Percentiles rank a stretch among this genome's conserved stretches.
These are phyloP conservation scores for Sebastes vulpes DNA, from an alignment of 2,797 vertebrate species.

Conservation along the genomic window DNA sequence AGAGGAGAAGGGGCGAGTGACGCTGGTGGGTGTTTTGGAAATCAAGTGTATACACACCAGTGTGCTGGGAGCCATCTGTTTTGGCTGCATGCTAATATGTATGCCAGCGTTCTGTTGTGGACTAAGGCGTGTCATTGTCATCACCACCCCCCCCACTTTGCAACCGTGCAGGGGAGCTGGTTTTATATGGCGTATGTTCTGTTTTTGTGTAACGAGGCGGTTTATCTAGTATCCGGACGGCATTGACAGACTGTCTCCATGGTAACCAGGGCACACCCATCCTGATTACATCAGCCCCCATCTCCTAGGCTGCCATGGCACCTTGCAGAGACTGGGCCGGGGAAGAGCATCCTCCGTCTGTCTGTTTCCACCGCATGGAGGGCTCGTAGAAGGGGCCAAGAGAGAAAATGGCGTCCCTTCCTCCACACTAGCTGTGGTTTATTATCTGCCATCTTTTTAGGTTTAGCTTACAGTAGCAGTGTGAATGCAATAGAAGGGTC, in stretches of 20 bases:
- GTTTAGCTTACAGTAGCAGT: slow-evolving; percentile 9
- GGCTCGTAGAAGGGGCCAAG: slow-evolving; percentile 6
- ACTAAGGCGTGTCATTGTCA: slow-evolving; percentile 63
- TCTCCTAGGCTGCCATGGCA: slow-evolving; percentile 65
- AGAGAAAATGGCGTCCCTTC: slow-evolving; percentile 69
- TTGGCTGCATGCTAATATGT: slow-evolving; percentile 48
- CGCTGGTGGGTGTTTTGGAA: slow-evolving; percentile 31
- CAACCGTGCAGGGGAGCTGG: slow-evolving; percentile 26
- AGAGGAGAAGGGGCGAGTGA: slow-evolving; percentile 23
- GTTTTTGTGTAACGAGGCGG: slow-evolving; percentile 61
- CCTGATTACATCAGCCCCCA: slow-evolving; percentile 78
- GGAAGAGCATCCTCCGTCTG: slow-evolving; percentile 50
- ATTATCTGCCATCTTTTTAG: slow-evolving; percentile 15
- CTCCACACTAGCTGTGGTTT: slow-evolving; percentile 13
- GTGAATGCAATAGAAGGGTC: neutral
- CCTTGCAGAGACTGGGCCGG: slow-evolving; percentile 66
- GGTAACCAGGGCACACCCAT: slow-evolving; percentile 84
- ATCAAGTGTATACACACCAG: slow-evolving; percentile 19
- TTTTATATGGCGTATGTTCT: slow-evolving; percentile 53
- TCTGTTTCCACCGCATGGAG: slow-evolving; percentile 33
- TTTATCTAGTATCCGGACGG: slow-evolving; percentile 46
- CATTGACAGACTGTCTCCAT: slow-evolving; percentile 79
- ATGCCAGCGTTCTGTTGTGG: slow-evolving; percentile 25
- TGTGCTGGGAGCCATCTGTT: slow-evolving; percentile 52
- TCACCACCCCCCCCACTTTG: slow-evolving; percentile 43